phyloP scores from a whole-genome alignment of 2,888 invertebrate species.

The Cerastoderma edule region DNA sequence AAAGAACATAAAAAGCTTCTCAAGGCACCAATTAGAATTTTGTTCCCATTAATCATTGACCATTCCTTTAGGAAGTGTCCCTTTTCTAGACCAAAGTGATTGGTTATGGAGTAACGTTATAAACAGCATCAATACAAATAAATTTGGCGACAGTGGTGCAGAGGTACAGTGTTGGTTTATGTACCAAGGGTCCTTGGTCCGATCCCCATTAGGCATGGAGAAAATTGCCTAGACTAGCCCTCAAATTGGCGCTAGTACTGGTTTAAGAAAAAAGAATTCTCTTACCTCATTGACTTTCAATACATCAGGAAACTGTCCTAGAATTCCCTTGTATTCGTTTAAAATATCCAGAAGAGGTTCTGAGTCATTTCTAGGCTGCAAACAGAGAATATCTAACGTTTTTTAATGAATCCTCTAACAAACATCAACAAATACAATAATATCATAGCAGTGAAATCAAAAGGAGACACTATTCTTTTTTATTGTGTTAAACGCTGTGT shows the following conservation, averaged over 20 bases:
- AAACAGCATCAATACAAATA: not conserved
- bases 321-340: slow-evolving; percentile 96
- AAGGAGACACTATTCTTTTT: no score
- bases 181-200: no score
- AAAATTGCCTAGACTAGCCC: not conserved
- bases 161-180: not conserved
- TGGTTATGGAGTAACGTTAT: not conserved
- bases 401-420: no score
- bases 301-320: slow-evolving; percentile 95
- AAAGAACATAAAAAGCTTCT: not conserved
- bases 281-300: slow-evolving; percentile 91
- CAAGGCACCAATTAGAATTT: not conserved
- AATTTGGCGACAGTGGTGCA: not conserved
- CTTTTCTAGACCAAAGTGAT: no score
- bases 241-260: not conserved
- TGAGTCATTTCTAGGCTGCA: slow-evolving; percentile 84
- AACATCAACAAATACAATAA: no score
- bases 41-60: not conserved
- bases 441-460: no score
- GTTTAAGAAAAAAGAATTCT: not conserved
- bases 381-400: not conserved
- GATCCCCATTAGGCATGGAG: no score
- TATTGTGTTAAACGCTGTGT: no score
- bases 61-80: no score
- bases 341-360: slow-evolving; percentile 95